Evolutionary conservation across 2,888 invertebrate genomes (phyloP).

Genomic region (Belgica antarctica): DNA sequence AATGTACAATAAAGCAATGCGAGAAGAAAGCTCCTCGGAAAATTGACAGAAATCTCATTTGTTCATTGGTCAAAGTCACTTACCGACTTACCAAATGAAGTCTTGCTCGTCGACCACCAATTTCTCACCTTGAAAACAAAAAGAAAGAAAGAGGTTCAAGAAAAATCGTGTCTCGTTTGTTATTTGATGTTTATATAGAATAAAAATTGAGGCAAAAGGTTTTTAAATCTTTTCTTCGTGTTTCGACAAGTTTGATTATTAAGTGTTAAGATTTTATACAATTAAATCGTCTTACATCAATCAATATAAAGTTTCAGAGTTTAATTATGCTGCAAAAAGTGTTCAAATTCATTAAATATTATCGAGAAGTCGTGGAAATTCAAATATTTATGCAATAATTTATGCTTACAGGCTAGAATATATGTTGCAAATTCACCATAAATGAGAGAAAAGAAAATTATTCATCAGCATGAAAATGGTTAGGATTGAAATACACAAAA

Average conservation of each 20-base stretch:
- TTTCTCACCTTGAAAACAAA: neutral
- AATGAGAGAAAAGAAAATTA: neutral
- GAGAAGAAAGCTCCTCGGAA: no score
- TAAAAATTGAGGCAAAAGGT: neutral
- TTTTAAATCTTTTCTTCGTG: neutral
- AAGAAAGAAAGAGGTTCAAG: slow-evolving; percentile 21
- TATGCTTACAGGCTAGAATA: slow-evolving; percentile 11
- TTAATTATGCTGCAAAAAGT: slow-evolving; percentile 7
- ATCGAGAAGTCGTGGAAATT: neutral
- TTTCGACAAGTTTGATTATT: slow-evolving; percentile 4
- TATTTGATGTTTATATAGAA: slow-evolving; percentile 24
- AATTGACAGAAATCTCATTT: no score
- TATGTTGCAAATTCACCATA: neutral
- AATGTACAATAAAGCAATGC: no score
- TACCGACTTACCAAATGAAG: no score
- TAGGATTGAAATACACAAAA: neutral
- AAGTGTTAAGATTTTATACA: slow-evolving; percentile 22
- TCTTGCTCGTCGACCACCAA: no score
- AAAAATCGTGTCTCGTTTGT: slow-evolving; percentile 21
- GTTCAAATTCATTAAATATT: neutral
- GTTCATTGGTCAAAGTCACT: no score
- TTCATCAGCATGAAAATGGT: neutral
- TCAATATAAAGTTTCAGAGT: neutral
- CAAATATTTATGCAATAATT: neutral
- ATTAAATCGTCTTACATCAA: slow-evolving; percentile 6